These are phyloP conservation scores for Chydorus sphaericus DNA, from an alignment of 2,888 invertebrate genomes.

Conservation along the genomic window DNA sequence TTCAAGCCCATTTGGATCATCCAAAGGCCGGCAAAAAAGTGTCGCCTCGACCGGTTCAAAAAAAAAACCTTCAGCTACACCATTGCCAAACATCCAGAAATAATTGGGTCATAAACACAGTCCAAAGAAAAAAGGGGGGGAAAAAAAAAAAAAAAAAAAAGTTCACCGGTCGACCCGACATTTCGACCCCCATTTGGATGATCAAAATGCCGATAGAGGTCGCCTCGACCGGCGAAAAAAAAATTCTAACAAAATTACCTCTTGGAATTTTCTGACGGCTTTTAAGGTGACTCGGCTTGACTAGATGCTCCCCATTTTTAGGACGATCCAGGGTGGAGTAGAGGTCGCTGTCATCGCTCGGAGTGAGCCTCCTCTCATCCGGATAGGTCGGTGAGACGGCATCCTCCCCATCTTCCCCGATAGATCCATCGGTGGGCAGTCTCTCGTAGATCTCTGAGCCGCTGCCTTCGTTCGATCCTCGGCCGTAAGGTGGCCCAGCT, in stretches of 20 bases:
- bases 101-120: too few relatives aligned
- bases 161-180: neutral
- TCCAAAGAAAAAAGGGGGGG: neutral
- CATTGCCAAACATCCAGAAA: too few relatives aligned
- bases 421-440: constrained; percentile 37
- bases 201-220: too few relatives aligned
- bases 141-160: neutral
- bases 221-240: neutral
- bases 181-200: too few relatives aligned
- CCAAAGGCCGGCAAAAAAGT: too few relatives aligned
- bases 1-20: too few relatives aligned
- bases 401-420: constrained; percentile 28
- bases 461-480: constrained; percentile 29
- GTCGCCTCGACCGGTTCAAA: too few relatives aligned
- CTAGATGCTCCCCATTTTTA: constrained; percentile 30
- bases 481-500: neutral
- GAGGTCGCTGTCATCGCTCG: constrained; percentile 52
- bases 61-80: too few relatives aligned
- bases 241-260: constrained; percentile 30
- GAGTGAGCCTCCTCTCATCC: constrained; percentile 38
- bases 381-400: constrained; percentile 33
- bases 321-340: constrained; percentile 41
- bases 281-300: constrained; percentile 33
- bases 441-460: constrained; percentile 52
- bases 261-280: constrained; percentile 35